Conservation (phyloP, 1,140 invertebrate species). For the Chlorops oryzae region DNA sequence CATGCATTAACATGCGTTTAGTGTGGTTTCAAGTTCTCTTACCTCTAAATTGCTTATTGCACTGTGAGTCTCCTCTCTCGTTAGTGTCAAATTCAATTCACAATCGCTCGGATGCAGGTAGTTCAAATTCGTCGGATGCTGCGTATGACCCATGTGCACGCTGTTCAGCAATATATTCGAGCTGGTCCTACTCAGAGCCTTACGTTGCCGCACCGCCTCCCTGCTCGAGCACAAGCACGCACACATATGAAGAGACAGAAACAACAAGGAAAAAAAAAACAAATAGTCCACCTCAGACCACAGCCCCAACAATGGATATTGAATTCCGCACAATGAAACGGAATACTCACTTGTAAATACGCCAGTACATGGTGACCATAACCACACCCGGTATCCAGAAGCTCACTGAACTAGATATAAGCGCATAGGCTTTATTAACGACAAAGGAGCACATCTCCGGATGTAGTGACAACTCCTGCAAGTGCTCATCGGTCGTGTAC, state of each 20-base stretch:
- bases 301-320: too few species aligned
- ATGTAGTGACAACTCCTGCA: conserved; percentile 59
- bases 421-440: conserved; percentile 82
- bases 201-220: conserved; percentile 82
- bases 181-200: conserved; percentile 72
- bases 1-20: not conserved
- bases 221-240: conserved; percentile 46
- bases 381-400: conserved; percentile 93
- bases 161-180: conserved; percentile 76
- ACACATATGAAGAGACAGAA: not conserved
- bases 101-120: conserved; percentile 61
- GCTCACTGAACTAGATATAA: conserved; percentile 85
- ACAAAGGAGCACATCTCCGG: conserved; percentile 79
- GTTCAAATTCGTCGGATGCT: conserved; percentile 56
- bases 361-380: conserved; percentile 88
- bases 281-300: too few species aligned
- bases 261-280: not conserved
- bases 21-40: conserved; percentile 10
- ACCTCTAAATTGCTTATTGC: conserved; percentile 51
- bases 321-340: too few species aligned
- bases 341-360: conserved; percentile 74
- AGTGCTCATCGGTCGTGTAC: conserved; percentile 79
- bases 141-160: conserved; percentile 70
- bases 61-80: conserved; percentile 51
- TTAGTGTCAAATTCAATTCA: conserved; percentile 47